Conservation (phyloP, 2,113 vertebrate species). For the Apaloderma vittatum region DNA sequence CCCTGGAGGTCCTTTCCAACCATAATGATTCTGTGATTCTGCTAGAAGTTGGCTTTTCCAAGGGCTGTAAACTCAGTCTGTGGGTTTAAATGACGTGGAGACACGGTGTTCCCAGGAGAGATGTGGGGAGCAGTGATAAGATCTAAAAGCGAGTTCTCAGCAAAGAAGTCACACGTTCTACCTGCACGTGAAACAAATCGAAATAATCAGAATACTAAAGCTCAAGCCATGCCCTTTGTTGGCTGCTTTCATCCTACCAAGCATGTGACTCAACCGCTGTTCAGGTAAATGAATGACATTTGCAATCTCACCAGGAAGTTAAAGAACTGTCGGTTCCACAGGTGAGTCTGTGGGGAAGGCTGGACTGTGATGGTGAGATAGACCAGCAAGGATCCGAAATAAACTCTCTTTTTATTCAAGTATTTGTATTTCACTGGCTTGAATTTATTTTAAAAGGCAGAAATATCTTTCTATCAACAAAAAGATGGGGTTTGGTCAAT, state of each 20-base stretch:
- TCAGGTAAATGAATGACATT: neutral
- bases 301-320: neutral
- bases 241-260: neutral
- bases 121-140: fast-evolving
- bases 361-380: neutral
- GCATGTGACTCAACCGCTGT: neutral
- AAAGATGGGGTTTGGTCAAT: neutral
- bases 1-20: no score
- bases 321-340: neutral
- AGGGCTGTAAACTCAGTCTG: neutral
- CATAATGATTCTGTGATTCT: no score
- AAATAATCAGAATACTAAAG: neutral
- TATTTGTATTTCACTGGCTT: neutral
- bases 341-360: neutral
- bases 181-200: neutral
- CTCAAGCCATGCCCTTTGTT: neutral
- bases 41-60: neutral
- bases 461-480: neutral
- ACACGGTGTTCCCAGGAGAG: neutral
- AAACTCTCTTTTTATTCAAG: neutral
- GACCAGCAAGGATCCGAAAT: neutral
- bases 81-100: neutral
- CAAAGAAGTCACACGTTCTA: neutral
- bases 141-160: neutral
- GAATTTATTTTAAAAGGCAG: neutral